Percentiles rank a stretch among this genome's conserved stretches.
Evolutionary conservation across 2,113 vertebrate species (phyloP).

Genomic region (Empidonax alnorum): DNA sequence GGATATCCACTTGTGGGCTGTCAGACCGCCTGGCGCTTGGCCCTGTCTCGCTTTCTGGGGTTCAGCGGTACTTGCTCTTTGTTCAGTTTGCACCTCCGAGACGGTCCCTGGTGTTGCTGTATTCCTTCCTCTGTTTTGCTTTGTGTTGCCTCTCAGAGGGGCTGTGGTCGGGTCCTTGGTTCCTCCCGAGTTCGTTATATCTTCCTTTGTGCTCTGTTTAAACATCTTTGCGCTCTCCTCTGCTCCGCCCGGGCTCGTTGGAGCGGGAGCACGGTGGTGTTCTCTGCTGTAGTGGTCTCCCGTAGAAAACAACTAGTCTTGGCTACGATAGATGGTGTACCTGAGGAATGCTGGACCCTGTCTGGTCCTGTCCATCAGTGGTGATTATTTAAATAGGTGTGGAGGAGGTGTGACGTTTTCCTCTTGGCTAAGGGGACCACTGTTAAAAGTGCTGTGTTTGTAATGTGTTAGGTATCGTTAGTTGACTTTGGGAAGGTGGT

Average conservation of each 20-base stretch:
- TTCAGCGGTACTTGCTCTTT: background rate
- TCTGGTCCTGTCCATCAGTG: background rate
- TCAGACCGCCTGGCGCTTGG: background rate
- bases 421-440: background rate
- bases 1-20: background rate
- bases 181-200: background rate
- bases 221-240: background rate
- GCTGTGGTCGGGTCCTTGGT: background rate
- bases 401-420: background rate
- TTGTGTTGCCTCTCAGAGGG: background rate
- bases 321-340: background rate
- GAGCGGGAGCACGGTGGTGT: background rate
- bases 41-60: background rate
- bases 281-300: background rate
- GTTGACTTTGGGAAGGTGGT: background rate
- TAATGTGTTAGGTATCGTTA: background rate
- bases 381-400: background rate
- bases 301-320: background rate
- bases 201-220: constrained; percentile 37
- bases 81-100: background rate
- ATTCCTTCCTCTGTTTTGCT: background rate
- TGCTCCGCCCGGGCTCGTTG: background rate
- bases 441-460: background rate
- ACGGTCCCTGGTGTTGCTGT: background rate
- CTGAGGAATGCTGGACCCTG: background rate